phyloP scores from a whole-genome alignment of 2,113 vertebrate genomes.

The Ondatra zibethicus region DNA sequence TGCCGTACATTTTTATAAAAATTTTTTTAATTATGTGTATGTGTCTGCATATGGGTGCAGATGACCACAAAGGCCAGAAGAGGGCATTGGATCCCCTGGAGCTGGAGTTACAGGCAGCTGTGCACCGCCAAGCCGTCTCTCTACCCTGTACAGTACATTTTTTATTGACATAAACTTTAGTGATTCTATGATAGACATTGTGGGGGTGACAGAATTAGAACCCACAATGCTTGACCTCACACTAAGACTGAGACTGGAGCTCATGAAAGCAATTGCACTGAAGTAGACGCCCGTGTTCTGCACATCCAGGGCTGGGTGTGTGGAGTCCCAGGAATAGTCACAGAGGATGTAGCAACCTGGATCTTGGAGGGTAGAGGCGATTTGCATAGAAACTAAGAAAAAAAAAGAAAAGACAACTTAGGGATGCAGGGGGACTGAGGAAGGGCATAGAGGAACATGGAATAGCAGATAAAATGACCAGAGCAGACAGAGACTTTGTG shows the following conservation, averaged over 20 bases:
- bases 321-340: neutral
- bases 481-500: neutral
- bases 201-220: neutral
- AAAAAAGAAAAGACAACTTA: neutral
- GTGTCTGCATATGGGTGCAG: neutral
- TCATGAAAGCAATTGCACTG: neutral
- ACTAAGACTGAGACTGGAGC: neutral
- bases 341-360: neutral
- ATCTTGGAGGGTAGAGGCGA: neutral
- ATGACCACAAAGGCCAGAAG: neutral
- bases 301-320: neutral
- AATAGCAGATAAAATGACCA: neutral
- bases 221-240: neutral
- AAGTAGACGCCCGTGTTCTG: neutral
- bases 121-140: neutral
- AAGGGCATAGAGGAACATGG: neutral
- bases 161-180: neutral
- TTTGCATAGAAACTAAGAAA: neutral
- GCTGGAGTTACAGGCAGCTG: neutral
- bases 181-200: neutral
- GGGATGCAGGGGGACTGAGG: neutral
- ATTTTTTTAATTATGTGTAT: neutral
- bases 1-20: neutral
- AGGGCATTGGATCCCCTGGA: neutral
- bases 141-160: neutral